These are phyloP conservation scores for Eudasyphora cyanicolor DNA, from an alignment of 2,888 invertebrate genomes.

Conservation along the genomic window DNA sequence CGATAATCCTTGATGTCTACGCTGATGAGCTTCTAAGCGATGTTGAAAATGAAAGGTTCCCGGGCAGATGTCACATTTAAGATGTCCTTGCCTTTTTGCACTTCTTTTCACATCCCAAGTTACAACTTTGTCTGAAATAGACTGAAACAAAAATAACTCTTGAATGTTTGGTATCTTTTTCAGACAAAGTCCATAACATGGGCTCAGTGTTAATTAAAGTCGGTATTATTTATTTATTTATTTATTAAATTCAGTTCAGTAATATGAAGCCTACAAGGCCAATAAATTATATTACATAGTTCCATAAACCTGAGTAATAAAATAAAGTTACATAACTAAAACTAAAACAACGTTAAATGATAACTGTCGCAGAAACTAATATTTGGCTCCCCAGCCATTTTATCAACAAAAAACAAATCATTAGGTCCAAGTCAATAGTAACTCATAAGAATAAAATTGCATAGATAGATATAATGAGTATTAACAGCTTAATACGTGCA, in stretches of 20 bases:
- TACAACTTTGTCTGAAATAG: not conserved
- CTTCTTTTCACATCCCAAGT: not conserved
- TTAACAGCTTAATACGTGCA: too few species aligned
- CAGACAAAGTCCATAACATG: too few species aligned
- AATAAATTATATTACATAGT: not conserved
- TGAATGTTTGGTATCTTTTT: too few species aligned
- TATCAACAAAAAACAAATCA: too few species aligned
- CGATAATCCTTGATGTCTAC: conserved; percentile 71
- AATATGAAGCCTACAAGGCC: not conserved
- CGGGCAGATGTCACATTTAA: conserved; percentile 69
- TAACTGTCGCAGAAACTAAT: too few species aligned
- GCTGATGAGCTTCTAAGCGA: conserved; percentile 70
- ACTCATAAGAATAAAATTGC: too few species aligned
- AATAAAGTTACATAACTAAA: not conserved
- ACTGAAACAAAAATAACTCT: not conserved
- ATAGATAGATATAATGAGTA: too few species aligned
- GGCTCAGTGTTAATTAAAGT: too few species aligned
- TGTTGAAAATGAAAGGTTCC: conserved; percentile 67
- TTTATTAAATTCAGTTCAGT: not conserved
- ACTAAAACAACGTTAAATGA: too few species aligned
- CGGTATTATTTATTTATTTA: too few species aligned
- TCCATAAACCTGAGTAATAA: not conserved
- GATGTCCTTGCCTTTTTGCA: not conserved
- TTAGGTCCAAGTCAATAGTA: too few species aligned
- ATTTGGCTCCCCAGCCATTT: too few species aligned